Percentiles rank a stretch among this genome's conserved stretches.
These are phyloP conservation scores for Tenebrosternarchus preto DNA, from an alignment of 2,113 vertebrate genomes.

Conservation along the genomic window DNA sequence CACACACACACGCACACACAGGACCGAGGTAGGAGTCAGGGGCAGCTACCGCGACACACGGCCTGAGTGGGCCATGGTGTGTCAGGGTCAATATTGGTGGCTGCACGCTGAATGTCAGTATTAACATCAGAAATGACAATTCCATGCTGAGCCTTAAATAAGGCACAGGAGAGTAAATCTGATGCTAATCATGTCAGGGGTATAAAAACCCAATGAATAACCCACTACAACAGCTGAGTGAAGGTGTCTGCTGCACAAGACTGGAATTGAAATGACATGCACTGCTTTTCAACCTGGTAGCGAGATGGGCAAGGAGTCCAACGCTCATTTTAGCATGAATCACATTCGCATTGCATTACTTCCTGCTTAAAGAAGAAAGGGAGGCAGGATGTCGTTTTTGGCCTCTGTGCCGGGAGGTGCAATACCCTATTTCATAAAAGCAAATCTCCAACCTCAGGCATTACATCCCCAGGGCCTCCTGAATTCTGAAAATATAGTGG, in stretches of 20 bases:
- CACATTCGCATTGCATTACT: not conserved
- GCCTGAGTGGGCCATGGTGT: conserved; percentile 10
- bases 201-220: not conserved
- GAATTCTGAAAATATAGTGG: too few relatives aligned
- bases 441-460: too few relatives aligned
- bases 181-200: not conserved
- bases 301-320: not conserved
- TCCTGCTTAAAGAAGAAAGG: not conserved
- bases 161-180: not conserved
- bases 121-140: conserved; percentile 45
- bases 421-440: too few relatives aligned
- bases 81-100: conserved; percentile 43
- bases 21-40: too few relatives aligned
- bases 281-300: not conserved
- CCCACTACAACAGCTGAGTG: not conserved
- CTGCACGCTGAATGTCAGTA: conserved; percentile 55
- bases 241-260: not conserved
- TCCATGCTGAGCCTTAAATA: not conserved
- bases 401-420: conserved; percentile 41
- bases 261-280: not conserved
- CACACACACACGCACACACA: too few relatives aligned
- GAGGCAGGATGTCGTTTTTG: conserved; percentile 29
- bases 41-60: too few relatives aligned
- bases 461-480: too few relatives aligned
- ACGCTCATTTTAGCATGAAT: conserved; percentile 2